A percentile compares a stretch with the other conserved stretches of the same genome.
phyloP scores from a whole-genome alignment of 2,113 vertebrate genomes.

The Psilopogon haemacephalus region DNA sequence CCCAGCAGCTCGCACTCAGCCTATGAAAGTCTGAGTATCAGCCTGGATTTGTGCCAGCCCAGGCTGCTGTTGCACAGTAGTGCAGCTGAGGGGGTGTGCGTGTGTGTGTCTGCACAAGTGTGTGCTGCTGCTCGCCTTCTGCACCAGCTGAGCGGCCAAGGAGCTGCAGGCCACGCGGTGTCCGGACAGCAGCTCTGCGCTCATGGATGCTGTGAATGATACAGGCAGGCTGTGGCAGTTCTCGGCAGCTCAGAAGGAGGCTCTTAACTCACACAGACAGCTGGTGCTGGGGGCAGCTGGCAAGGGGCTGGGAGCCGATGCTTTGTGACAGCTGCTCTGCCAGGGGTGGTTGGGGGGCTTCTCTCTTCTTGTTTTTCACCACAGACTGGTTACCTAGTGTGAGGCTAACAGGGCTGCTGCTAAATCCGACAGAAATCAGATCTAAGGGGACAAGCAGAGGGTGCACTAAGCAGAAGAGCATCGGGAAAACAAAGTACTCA shows the following conservation, averaged over 20 bases:
- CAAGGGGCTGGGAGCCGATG: conserved; percentile 38
- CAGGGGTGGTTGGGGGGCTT: conserved; percentile 29
- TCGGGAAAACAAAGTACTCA: background rate
- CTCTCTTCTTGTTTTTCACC: conserved; percentile 21
- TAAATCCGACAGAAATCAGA: background rate
- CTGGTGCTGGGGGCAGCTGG: conserved; percentile 39
- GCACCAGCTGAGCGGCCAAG: conserved; percentile 8
- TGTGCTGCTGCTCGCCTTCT: background rate
- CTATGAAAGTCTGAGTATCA: background rate
- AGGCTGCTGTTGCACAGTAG: background rate
- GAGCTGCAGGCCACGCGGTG: background rate
- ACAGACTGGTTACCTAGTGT: conserved; percentile 51
- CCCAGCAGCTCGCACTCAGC: background rate
- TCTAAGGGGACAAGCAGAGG: conserved; percentile 3
- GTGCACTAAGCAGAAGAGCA: background rate
- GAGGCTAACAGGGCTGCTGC: conserved; percentile 7
- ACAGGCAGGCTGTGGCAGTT: conserved; percentile 46
- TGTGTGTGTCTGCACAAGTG: rapidly evolving
- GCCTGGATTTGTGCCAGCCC: background rate
- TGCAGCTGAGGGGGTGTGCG: background rate
- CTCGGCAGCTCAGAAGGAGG: conserved; percentile 54
- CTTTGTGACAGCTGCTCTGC: conserved; percentile 39
- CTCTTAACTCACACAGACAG: conserved; percentile 46
- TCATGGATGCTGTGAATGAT: conserved; percentile 61
- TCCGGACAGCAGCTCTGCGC: background rate